Conservation (phyloP, 2,888 invertebrate genomes). For the Cyaniris semiargus region DNA sequence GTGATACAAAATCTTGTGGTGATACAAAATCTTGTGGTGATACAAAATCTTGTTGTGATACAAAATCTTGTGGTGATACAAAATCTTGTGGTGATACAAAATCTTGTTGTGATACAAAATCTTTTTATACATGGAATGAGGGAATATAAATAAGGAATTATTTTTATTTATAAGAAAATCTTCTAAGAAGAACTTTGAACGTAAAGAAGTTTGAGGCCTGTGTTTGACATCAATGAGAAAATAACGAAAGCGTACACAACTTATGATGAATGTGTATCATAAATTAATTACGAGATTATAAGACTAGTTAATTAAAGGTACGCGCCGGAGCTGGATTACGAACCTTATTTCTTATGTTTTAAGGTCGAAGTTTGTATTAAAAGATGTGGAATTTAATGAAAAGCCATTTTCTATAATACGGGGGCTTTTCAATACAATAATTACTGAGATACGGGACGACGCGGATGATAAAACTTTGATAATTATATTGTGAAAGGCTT, state of each 20-base stretch:
- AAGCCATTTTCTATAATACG: constrained; percentile 24
- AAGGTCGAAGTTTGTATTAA: not conserved
- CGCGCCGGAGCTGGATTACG: not conserved
- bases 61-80: no score
- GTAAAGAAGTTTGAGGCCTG: not conserved
- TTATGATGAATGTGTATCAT: constrained; percentile 10
- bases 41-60: no score
- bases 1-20: no score
- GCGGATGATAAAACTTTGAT: constrained; percentile 9
- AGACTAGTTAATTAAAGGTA: constrained; percentile 13
- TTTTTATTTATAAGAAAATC: no score
- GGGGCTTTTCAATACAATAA: constrained; percentile 37
- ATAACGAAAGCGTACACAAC: not conserved
- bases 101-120: no score
- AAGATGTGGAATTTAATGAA: not conserved
- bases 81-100: no score
- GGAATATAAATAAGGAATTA: no score
- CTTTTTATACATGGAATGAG: no score
- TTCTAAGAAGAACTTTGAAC: no score
- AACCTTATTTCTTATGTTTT: not conserved
- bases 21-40: no score
- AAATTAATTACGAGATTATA: not conserved
- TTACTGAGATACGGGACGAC: constrained; percentile 9
- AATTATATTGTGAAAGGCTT: not conserved
- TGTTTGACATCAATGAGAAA: not conserved